Percentiles rank a stretch among this genome's conserved stretches.
Conservation (phyloP, 2,797 vertebrate genomes). For the Coccyzus lansbergi region DNA sequence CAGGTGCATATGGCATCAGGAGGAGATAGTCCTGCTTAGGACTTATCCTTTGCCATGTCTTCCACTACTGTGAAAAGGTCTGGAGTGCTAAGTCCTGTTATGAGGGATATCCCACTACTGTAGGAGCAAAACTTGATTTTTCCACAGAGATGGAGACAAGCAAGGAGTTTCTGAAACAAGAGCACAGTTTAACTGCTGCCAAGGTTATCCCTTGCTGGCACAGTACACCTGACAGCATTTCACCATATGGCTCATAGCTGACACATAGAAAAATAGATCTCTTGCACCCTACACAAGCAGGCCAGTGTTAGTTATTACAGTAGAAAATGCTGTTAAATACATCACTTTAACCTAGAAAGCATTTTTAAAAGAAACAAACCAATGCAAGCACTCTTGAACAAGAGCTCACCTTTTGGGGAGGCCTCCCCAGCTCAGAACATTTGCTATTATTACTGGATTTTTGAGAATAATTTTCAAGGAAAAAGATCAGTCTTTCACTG, state of each 20-base stretch:
- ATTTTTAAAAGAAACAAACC: not conserved
- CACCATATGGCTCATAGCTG: fast-evolving
- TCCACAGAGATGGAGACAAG: not conserved
- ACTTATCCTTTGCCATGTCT: not conserved
- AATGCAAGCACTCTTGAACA: not conserved
- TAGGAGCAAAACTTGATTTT: not conserved
- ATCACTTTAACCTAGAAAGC: not conserved
- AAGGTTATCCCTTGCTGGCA: not conserved
- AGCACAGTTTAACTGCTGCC: not conserved
- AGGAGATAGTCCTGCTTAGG: not conserved
- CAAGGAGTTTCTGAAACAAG: not conserved
- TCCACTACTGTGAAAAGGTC: not conserved
- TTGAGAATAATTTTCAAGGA: not conserved
- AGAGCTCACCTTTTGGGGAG: not conserved
- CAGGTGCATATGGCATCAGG: not conserved
- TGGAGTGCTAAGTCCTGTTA: not conserved
- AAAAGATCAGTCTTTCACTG: fast-evolving
- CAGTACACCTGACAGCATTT: not conserved
- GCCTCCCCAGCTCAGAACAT: not conserved
- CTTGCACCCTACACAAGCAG: not conserved
- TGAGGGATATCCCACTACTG: not conserved
- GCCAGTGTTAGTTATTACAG: not conserved
- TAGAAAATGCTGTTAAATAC: not conserved
- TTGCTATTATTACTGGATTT: not conserved
- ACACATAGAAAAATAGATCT: not conserved